These are phyloP conservation scores for Arrhopalites spinosus DNA, from an alignment of 2,888 invertebrate species.

Conservation along the genomic window DNA sequence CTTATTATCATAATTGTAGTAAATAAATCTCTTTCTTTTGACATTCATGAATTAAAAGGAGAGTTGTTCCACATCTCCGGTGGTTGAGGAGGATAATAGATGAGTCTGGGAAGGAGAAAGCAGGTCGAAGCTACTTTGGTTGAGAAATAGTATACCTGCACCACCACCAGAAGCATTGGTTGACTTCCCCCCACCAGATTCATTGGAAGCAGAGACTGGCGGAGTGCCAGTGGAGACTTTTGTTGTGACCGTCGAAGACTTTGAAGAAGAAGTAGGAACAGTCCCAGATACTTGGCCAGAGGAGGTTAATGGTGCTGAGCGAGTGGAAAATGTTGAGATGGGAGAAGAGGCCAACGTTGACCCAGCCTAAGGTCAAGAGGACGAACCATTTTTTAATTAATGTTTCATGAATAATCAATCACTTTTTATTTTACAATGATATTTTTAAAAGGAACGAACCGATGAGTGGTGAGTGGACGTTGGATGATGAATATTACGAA, in stretches of 20 bases:
- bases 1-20: conserved; percentile 22
- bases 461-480: conserved; percentile 49
- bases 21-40: not conserved
- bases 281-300: conserved; percentile 1
- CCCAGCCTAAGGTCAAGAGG: conserved; percentile 52
- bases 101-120: conserved; percentile 40
- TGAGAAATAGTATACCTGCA: conserved; percentile 41
- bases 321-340: conserved; percentile 49
- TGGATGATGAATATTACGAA: conserved; percentile 47
- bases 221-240: conserved; percentile 22
- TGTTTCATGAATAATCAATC: too few species aligned
- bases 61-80: conserved; percentile 38
- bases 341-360: conserved; percentile 54
- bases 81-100: conserved; percentile 26
- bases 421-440: too few species aligned
- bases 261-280: not conserved
- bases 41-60: conserved; percentile 35
- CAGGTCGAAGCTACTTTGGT: conserved; percentile 41
- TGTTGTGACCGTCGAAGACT: conserved; percentile 18
- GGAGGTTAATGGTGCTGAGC: conserved; percentile 52
- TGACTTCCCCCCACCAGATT: conserved; percentile 1
- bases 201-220: not conserved
- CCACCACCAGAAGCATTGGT: conserved; percentile 15
- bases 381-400: too few species aligned
- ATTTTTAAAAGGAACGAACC: too few species aligned